Conservation (phyloP, 2,113 vertebrate genomes). For the Scophthalmus maximus region DNA sequence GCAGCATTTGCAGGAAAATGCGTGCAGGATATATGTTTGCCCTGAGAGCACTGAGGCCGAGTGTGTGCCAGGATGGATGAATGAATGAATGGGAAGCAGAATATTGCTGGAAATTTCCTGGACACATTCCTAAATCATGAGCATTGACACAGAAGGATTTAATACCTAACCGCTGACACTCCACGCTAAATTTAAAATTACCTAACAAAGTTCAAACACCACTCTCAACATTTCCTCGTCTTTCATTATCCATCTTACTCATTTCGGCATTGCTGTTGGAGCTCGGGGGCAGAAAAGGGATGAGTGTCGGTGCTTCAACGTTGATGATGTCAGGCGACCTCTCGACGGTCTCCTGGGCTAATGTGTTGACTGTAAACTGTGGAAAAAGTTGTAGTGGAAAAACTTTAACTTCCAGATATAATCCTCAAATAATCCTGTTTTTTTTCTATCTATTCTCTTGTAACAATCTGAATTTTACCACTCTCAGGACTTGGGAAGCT, state of each 20-base stretch:
- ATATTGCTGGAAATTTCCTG: constrained; percentile 2
- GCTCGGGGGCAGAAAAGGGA: constrained; percentile 62
- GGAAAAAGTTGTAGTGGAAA: constrained; percentile 1
- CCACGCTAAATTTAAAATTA: not conserved
- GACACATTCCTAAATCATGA: not conserved
- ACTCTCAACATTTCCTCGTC: not conserved
- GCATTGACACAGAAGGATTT: not conserved
- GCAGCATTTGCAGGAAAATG: not conserved
- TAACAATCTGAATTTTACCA: no score
- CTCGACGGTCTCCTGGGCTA: constrained; percentile 77
- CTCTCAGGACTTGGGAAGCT: no score
- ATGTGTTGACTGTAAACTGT: constrained; percentile 53
- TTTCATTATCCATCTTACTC: constrained; percentile 34
- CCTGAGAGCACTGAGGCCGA: not conserved
- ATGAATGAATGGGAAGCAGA: not conserved
- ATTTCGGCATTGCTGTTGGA: constrained; percentile 33
- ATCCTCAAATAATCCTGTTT: no score
- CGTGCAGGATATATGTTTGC: not conserved
- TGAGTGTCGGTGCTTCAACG: constrained; percentile 67
- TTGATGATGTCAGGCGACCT: constrained; percentile 63
- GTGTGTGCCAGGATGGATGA: not conserved
- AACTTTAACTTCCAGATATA: constrained; percentile 4
- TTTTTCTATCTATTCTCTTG: no score
- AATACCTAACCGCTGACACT: not conserved
- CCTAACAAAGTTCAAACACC: not conserved